Evolutionary conservation across 2,888 invertebrate genomes (phyloP).

Genomic region (Rhamphomyia laevipes): DNA sequence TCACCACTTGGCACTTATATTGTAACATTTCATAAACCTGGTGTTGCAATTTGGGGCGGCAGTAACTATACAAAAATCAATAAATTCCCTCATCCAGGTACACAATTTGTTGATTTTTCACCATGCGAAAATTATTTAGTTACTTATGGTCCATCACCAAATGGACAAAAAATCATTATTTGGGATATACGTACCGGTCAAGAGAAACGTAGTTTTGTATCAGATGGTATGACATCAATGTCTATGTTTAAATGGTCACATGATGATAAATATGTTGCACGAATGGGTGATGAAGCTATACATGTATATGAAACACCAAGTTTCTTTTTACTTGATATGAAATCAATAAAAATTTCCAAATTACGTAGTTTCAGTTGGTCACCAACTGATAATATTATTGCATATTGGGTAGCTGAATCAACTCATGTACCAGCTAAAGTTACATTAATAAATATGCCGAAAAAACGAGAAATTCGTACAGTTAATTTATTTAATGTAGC

Average conservation of each 20-base stretch:
- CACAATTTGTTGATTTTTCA: slow-evolving; percentile 94
- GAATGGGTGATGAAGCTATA: slow-evolving; percentile 70
- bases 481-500: slow-evolving; percentile 97
- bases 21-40: slow-evolving; percentile 90
- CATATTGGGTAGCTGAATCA: slow-evolving; percentile 97
- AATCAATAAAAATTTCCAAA: slow-evolving; percentile 81
- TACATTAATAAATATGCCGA: slow-evolving; percentile 83
- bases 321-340: slow-evolving; percentile 87
- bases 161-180: slow-evolving; percentile 71
- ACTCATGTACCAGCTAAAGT: slow-evolving; percentile 94
- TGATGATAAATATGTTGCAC: slow-evolving; percentile 90
- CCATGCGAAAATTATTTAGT: slow-evolving; percentile 95
- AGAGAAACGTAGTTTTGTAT: slow-evolving; percentile 84
- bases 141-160: slow-evolving; percentile 79
- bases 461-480: slow-evolving; percentile 74
- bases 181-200: slow-evolving; percentile 95
- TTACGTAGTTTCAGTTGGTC: slow-evolving; percentile 97
- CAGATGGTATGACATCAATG: slow-evolving; percentile 75
- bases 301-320: slow-evolving; percentile 95
- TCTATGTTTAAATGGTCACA: slow-evolving; percentile 96
- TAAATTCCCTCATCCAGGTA: slow-evolving; percentile 79
- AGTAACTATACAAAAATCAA: slow-evolving; percentile 84
- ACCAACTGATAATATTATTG: slow-evolving; percentile 89
- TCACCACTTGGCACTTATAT: slow-evolving; percentile 95
- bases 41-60: slow-evolving; percentile 96